Conservation (phyloP, 1,140 invertebrate species). For the Panagrolaimus sp. region DNA sequence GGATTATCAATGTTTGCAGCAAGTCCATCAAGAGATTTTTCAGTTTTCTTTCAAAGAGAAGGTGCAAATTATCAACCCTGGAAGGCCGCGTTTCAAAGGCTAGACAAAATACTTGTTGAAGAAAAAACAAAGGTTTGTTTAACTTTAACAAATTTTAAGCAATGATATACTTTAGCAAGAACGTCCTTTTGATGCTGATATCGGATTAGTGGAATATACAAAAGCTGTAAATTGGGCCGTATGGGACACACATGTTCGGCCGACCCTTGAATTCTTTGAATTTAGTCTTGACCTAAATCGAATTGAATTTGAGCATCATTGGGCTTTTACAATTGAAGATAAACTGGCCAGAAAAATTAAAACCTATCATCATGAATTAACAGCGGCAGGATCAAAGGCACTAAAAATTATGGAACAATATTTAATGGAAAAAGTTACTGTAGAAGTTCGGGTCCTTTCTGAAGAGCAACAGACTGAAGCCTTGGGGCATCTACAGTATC, state of each 20-base stretch:
- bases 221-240: slow-evolving; percentile 28
- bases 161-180: slow-evolving; percentile 13
- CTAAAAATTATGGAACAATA: not conserved
- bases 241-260: slow-evolving; percentile 22
- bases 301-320: slow-evolving; percentile 45
- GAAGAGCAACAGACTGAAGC: not conserved
- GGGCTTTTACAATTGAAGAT: slow-evolving; percentile 34
- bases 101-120: not conserved
- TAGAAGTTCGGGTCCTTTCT: not conserved
- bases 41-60: not conserved
- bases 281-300: slow-evolving; percentile 35
- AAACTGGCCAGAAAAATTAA: not conserved
- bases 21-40: not conserved
- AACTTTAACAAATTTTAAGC: too few species aligned
- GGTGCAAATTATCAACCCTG: not conserved
- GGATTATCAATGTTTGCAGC: not conserved
- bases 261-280: slow-evolving; percentile 23
- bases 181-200: slow-evolving; percentile 34
- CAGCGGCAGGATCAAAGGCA: not conserved
- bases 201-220: slow-evolving; percentile 26
- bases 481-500: not conserved
- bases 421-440: slow-evolving; percentile 10
- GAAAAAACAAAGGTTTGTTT: too few species aligned
- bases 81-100: not conserved
- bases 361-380: slow-evolving; percentile 4